phyloP scores from a whole-genome alignment of 2,888 invertebrate species.

The Nymphalis urticae region DNA sequence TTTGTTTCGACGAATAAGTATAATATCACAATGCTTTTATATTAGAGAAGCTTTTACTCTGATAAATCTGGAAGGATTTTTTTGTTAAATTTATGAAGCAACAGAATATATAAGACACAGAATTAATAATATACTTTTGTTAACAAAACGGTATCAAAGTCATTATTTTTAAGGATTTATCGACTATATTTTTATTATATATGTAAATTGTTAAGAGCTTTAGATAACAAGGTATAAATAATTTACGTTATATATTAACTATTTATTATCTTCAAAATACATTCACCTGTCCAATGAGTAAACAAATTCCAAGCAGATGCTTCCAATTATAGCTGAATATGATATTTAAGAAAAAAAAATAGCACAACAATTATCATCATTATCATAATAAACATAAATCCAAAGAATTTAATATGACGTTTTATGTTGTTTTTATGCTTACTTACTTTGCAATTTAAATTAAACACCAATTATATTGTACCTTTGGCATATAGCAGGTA shows the following conservation, averaged over 20 bases:
- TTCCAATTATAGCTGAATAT: constrained; percentile 1
- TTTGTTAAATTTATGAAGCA: constrained; percentile 9
- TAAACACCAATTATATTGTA: not conserved
- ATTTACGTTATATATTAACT: too few species aligned
- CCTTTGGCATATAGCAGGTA: not conserved
- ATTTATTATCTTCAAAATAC: not conserved
- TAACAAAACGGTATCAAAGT: too few species aligned
- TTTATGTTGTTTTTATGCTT: not conserved
- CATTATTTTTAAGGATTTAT: too few species aligned
- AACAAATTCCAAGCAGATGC: constrained; percentile 31
- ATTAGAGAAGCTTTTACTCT: constrained; percentile 25
- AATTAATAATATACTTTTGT: not conserved
- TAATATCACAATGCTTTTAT: constrained; percentile 21
- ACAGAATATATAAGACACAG: not conserved
- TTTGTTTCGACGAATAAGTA: constrained; percentile 22
- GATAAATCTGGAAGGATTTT: constrained; percentile 19
- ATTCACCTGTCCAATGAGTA: constrained; percentile 34
- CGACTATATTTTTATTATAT: too few species aligned
- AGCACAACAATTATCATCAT: not conserved
- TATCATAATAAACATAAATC: not conserved
- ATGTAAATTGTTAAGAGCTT: too few species aligned
- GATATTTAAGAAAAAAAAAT: not conserved
- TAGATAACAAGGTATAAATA: not conserved
- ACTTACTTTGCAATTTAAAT: not conserved
- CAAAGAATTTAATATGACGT: not conserved